Evolutionary conservation across 2,113 vertebrate genomes (phyloP), one percentile per base, ranked within the genome.

Genomic region (Petrocephalus zakoni): DNA sequence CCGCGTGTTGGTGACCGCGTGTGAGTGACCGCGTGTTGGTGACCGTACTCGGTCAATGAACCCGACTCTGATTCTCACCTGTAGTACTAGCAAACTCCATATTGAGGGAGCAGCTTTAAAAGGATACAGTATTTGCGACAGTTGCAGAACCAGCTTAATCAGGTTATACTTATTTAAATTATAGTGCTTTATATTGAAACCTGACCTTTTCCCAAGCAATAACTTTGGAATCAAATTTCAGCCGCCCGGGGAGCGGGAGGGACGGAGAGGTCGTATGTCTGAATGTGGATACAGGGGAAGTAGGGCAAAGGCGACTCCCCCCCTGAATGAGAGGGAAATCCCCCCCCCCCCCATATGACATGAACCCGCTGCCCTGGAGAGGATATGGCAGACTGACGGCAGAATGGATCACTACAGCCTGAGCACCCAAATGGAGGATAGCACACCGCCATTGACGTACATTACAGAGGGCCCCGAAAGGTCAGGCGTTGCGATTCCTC

Each of bases 261-360:
- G 78, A 22, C 9, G 21, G 49, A 81, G 64, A 81, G 87, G 49
- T 89, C 83, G n/a, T 49, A 86, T 49, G 51, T 49, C 82, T 82
- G 88, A 89, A 91, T 85, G 87, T 55, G 61, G 87, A 64, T 25
- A 64, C 78, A 85, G 85, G 89, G 25, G 83, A 88, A 88, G 84
- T 86, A 90, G 92, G 89, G 85, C 90, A 86, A 89, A 90, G 90
- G 91, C 90, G 87, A 92, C 92, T 81, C 87, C 64, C 61, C 88
- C 87, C 75, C 5, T 90, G 90, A 58, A 81, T 58, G 11, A 87
- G 87, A 91, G 89, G 88, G 82, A 90, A 92, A 90, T 81, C 75
- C 90, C 87, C 10, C 87, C 87, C 89, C 78, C 81, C 85, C 85
- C 34, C 85, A 86, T 89, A 87, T 88, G 86, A 87, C 90, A 91